These are phyloP conservation scores for Drosophila lini DNA, from an alignment of 1,140 invertebrate genomes.

Conservation along the genomic window DNA sequence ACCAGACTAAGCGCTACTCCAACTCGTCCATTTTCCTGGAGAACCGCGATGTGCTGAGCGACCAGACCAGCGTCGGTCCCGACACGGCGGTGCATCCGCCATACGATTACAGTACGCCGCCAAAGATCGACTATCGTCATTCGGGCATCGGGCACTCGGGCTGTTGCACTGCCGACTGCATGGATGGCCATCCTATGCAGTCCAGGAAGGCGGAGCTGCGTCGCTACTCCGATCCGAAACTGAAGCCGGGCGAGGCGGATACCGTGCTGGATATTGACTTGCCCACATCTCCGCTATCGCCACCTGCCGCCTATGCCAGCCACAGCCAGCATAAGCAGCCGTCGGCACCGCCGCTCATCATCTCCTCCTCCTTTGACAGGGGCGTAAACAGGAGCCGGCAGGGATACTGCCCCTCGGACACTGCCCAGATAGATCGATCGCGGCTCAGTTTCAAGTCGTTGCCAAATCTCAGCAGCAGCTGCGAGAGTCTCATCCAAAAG, in stretches of 20 bases:
- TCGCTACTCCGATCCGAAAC: slow-evolving; percentile 85
- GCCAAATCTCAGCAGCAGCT: slow-evolving; percentile 88
- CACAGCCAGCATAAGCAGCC: slow-evolving; percentile 44
- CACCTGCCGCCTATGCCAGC: slow-evolving; percentile 69
- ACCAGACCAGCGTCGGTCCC: slow-evolving; percentile 64
- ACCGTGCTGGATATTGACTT: slow-evolving; percentile 76
- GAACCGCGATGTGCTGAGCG: slow-evolving; percentile 84
- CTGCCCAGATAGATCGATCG: slow-evolving; percentile 65
- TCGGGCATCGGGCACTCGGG: slow-evolving; percentile 66
- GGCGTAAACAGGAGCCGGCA: slow-evolving; percentile 46
- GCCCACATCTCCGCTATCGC: slow-evolving; percentile 73
- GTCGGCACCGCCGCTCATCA: slow-evolving; percentile 22
- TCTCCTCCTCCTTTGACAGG: slow-evolving; percentile 73
- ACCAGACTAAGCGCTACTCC: slow-evolving; percentile 77
- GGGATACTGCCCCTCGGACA: slow-evolving; percentile 35
- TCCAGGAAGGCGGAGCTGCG: slow-evolving; percentile 67
- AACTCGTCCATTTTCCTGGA: slow-evolving; percentile 84
- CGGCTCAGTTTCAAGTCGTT: slow-evolving; percentile 86
- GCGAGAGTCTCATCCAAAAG: slow-evolving; percentile 87
- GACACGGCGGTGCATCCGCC: slow-evolving; percentile 52
- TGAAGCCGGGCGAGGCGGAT: slow-evolving; percentile 44
- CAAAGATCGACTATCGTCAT: slow-evolving; percentile 78
- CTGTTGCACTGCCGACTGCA: slow-evolving; percentile 60
- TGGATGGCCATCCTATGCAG: slow-evolving; percentile 21
- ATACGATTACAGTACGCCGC: slow-evolving; percentile 77